Evolutionary conservation across 2,888 invertebrate genomes (phyloP).

Genomic region (Cistogaster globosa): DNA sequence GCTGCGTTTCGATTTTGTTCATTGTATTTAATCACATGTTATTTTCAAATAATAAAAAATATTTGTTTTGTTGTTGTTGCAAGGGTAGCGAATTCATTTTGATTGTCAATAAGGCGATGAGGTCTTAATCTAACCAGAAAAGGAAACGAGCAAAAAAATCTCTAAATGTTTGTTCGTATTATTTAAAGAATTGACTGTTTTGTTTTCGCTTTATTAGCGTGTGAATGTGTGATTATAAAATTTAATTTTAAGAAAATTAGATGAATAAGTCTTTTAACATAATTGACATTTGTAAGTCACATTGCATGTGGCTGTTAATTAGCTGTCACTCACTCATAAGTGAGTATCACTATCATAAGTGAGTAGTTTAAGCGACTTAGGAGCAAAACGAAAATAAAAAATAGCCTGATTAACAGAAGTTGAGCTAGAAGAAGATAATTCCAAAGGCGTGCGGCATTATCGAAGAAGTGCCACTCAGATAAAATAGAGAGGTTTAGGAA

Average conservation of each 20-base stretch:
- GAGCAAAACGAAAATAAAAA: neutral
- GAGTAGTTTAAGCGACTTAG: constrained; percentile 4
- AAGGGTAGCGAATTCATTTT: constrained; percentile 63
- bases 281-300: constrained; percentile 67
- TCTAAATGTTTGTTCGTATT: neutral
- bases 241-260: constrained; percentile 53
- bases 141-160: neutral
- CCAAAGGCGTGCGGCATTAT: too few relatives aligned
- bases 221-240: constrained; percentile 42
- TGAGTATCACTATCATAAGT: constrained; percentile 58
- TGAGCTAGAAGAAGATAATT: too few relatives aligned
- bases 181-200: neutral
- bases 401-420: too few relatives aligned
- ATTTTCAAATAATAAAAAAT: constrained; percentile 29
- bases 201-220: constrained; percentile 8
- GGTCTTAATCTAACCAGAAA: constrained; percentile 67
- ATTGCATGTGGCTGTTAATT: constrained; percentile 46
- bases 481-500: too few relatives aligned
- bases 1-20: constrained; percentile 28
- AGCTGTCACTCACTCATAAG: constrained; percentile 61
- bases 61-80: constrained; percentile 34
- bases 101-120: constrained; percentile 60
- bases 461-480: too few relatives aligned
- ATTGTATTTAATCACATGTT: constrained; percentile 3
- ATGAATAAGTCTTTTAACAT: constrained; percentile 55